Base-by-base conservation (phyloP, 2,797 vertebrate genomes). In the Notamacropus eugenii region DNA sequence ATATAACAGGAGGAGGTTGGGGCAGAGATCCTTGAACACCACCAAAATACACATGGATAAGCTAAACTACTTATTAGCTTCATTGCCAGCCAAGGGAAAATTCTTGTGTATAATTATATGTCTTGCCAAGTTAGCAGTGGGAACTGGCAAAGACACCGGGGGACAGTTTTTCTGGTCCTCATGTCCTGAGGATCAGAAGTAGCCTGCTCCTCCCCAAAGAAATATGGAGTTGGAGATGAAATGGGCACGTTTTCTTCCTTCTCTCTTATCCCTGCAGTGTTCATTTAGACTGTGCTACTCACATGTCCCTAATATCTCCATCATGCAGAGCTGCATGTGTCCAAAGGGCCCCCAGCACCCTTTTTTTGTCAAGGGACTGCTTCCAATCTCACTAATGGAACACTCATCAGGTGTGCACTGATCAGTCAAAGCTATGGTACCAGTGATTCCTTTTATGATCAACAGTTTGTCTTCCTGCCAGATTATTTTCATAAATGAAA, bases 11-110 rank as follows among this genome's bases (percentile, higher is more conserved):
- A 95, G 91, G 19, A 95, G 96, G 96, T 90, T 94, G 0, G 82
- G 94, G 0, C n/a, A 93, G 91, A 57, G 90, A 40, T 95, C 96
- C 94, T 94, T 92, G 96, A 97, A 91, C 74, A 91, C 96, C 94
- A 93, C 40, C 24, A 58, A 93, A 95, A 94, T 94, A 93, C 24
- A 96, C 93, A 5, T 95, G 93, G 96, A 96, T 14, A 93, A 94
- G 93, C 96, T 95, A 97, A 93, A 90, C 93, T 96, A 91, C 91
- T 96, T 96, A 96, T 98, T 97, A 97, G 92, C 90, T 95, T 97
- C 95, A 97, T 96, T 96, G 95, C 95, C 94, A 96, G 97, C 97
- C 91, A 95, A 97, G 93, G 93, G 54, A 87, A 97, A 92, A 97
- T 96, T n/a, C 2, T 1, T 93, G 94, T 94, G 46, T 95, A 87